These are phyloP conservation scores for Peromyscus leucopus DNA, from an alignment of 2,113 vertebrate species.

Conservation along the genomic window DNA sequence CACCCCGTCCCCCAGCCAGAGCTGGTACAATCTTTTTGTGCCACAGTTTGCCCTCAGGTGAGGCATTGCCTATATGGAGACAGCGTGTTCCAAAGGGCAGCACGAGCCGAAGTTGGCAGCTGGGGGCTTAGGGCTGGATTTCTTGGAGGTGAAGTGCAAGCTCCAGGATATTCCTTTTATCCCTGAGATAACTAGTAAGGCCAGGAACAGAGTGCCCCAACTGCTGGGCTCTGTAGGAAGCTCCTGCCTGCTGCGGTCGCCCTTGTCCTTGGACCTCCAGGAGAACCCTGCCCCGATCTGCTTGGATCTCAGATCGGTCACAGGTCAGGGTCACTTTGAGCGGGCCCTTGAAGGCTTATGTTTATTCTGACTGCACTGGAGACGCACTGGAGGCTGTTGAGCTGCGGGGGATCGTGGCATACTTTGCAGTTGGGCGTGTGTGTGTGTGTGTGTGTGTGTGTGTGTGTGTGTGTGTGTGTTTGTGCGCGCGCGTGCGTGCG, in stretches of 20 bases:
- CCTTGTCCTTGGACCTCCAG: not conserved
- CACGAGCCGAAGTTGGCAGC: not conserved
- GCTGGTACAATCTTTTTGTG: not conserved
- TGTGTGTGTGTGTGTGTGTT: not conserved
- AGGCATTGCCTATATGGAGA: not conserved
- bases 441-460: not conserved
- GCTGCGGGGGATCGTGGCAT: not conserved
- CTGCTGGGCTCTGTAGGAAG: not conserved
- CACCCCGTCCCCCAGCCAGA: not conserved
- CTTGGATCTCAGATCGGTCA: not conserved
- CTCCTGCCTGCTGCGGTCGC: not conserved
- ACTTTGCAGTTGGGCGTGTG: not conserved
- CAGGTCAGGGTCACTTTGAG: not conserved
- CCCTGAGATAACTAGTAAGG: not conserved
- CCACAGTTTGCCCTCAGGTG: constrained; percentile 1
- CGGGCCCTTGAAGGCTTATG: not conserved
- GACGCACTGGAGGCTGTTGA: not conserved
- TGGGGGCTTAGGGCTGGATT: not conserved
- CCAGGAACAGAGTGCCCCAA: not conserved
- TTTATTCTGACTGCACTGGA: not conserved
- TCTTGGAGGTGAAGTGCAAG: not conserved
- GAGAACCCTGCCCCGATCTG: too few relatives aligned
- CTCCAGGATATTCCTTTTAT: not conserved
- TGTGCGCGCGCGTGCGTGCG: not conserved
- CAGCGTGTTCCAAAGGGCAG: not conserved